Evolutionary conservation across 1,140 invertebrate genomes (phyloP).

Genomic region (Rhopalosiphum maidis): DNA sequence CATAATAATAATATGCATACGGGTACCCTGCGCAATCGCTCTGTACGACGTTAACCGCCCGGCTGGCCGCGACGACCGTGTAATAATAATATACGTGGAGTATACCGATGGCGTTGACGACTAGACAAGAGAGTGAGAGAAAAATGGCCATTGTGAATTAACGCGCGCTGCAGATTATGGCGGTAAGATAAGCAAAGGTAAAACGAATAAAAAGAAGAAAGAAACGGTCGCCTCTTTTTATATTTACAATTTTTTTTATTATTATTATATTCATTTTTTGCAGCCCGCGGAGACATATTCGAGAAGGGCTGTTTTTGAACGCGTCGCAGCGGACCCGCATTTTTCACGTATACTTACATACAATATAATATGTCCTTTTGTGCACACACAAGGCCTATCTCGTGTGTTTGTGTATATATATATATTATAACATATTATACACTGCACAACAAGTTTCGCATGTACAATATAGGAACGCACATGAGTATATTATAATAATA

Average conservation of each 20-base stretch:
- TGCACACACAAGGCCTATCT: constrained; percentile 16
- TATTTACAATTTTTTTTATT: constrained; percentile 8
- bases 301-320: constrained; percentile 16
- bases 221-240: constrained; percentile 28
- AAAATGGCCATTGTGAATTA: constrained; percentile 19
- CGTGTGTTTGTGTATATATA: neutral
- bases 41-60: neutral
- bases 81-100: neutral
- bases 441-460: neutral
- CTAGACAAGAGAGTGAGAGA: neutral
- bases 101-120: neutral
- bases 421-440: constrained; percentile 10
- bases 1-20: constrained; percentile 26
- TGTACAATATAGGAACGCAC: neutral
- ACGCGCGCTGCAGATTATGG: neutral
- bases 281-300: neutral
- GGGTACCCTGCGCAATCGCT: constrained; percentile 18
- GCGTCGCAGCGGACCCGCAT: constrained; percentile 12
- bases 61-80: neutral
- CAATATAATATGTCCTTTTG: constrained; percentile 12
- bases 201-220: constrained; percentile 1
- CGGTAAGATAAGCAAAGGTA: constrained; percentile 37
- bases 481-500: constrained; percentile 1
- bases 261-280: constrained; percentile 27
- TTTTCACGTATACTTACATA: neutral